These are phyloP conservation scores for Naso thynnoides DNA, from an alignment of 2,797 vertebrate species.

Conservation along the genomic window DNA sequence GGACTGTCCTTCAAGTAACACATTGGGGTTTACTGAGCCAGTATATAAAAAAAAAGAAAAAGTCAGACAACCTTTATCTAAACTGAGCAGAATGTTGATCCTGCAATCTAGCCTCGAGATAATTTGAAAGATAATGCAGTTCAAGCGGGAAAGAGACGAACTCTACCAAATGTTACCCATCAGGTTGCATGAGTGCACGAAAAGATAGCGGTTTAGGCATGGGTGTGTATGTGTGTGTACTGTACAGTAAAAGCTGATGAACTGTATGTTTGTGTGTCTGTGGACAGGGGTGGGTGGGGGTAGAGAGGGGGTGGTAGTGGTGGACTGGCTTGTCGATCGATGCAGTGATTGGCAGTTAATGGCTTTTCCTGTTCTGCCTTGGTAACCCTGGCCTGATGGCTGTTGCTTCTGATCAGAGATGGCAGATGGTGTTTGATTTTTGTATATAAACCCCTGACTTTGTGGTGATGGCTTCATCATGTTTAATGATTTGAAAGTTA, in stretches of 20 bases:
- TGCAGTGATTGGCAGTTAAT: conserved; percentile 91
- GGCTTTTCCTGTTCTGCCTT: conserved; percentile 90
- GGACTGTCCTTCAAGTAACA: conserved; percentile 64
- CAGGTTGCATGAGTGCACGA: neutral
- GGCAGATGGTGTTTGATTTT: conserved; percentile 89
- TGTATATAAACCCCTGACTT: conserved; percentile 84
- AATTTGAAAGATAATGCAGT: conserved; percentile 64
- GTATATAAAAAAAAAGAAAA: conserved; percentile 36
- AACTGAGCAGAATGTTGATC: conserved; percentile 66
- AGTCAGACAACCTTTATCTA: conserved; percentile 65
- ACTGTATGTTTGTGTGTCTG: conserved; percentile 58
- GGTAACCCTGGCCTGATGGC: conserved; percentile 87
- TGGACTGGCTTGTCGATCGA: conserved; percentile 87
- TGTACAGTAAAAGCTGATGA: conserved; percentile 73
- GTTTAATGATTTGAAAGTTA: conserved; percentile 87
- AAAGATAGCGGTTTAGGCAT: conserved; percentile 31
- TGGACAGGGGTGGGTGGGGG: conserved; percentile 56
- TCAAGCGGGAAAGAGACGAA: conserved; percentile 50
- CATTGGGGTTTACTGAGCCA: conserved; percentile 52
- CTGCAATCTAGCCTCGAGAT: conserved; percentile 66
- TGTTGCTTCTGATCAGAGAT: conserved; percentile 88
- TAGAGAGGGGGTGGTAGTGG: conserved; percentile 68
- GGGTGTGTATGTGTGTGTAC: conserved; percentile 28
- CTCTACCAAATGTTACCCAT: conserved; percentile 34
- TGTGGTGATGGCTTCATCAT: conserved; percentile 86